Evolutionary conservation across 2,113 vertebrate genomes (phyloP), one percentile per base, ranked within the genome.

Genomic region (Coracopsis vasa): DNA sequence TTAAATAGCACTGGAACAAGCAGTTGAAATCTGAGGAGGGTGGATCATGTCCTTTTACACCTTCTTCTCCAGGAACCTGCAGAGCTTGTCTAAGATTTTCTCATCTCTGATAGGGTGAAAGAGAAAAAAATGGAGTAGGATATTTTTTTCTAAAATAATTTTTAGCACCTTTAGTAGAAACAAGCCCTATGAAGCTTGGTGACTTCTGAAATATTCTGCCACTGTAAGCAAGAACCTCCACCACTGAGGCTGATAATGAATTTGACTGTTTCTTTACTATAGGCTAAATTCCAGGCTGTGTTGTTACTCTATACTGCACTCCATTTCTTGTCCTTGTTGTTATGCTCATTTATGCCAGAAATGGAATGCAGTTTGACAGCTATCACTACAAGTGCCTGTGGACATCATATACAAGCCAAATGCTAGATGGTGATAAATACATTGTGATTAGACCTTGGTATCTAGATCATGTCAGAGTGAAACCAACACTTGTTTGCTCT

Each of bases 381-480:
- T 96, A 96, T 97, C 95, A 95, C 92, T 97, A 96, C 83, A 93
- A 95, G 92, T 96, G 95, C 96, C 96, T 94, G 95, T 96, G 95
- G 96, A 95, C 96, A 97, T 96, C 95, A 96, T 90, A 64, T 75
- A 75, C 61, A 79, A 95, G 94, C 95, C 94, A 96, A 93, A 96
- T 96, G 86, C 80, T 96, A 45, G 72, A 84, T 84, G 23, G 66
- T 93, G 96, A 93, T 84, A 92, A 95, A 97, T 96, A 54, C 13
- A 69, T 95, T 97, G 11, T 97, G 96, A 96, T 89, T 96, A 93
- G 94, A 86, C 91, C 69, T 95, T 96, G 83, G 65, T 96, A 94
- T 96, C 88, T 94, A 72, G 72, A 94, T 96, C 72, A 72, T 84
- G 61, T 58, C 62, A 7, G 42, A 83, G 42, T 95, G 94, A 94